These are phyloP conservation scores for Osmoderma eremita DNA, from an alignment of 2,888 invertebrate genomes.

Conservation along the genomic window DNA sequence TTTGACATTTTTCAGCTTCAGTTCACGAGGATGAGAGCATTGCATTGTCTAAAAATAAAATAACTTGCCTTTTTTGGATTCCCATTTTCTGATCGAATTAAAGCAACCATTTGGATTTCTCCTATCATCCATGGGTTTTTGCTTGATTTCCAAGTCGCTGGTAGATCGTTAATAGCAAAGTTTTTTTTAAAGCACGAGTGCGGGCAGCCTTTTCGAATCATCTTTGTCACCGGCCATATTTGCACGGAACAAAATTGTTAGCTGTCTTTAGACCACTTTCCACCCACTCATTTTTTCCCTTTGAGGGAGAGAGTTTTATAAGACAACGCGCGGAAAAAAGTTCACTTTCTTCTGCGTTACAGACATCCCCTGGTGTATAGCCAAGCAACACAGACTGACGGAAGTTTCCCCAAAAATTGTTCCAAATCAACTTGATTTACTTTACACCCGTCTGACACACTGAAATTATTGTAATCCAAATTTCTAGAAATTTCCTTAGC, in stretches of 20 bases:
- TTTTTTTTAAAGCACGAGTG: too few species aligned
- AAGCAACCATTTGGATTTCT: too few species aligned
- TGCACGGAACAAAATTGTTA: conserved; percentile 50
- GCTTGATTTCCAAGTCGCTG: too few species aligned
- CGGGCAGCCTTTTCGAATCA: too few species aligned
- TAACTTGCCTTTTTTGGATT: too few species aligned
- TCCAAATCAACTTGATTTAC: conserved; percentile 47
- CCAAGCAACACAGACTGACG: conserved; percentile 41
- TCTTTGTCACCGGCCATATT: too few species aligned
- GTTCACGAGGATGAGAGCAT: too few species aligned
- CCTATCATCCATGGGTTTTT: too few species aligned
- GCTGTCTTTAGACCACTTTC: conserved; percentile 51
- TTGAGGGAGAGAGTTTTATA: conserved; percentile 51
- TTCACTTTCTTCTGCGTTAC: conserved; percentile 51
- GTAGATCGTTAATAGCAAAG: too few species aligned
- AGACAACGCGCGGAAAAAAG: conserved; percentile 52
- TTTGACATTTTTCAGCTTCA: too few species aligned
- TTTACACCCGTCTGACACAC: conserved; percentile 47
- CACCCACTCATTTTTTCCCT: conserved; percentile 51
- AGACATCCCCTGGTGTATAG: conserved; percentile 45
- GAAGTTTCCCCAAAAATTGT: conserved; percentile 46
- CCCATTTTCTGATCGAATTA: too few species aligned
- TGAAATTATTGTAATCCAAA: conserved; percentile 44
- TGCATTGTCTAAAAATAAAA: too few species aligned
- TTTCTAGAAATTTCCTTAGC: conserved; percentile 48